Percentiles rank a stretch among this genome's conserved stretches.
These are phyloP conservation scores for Poeciliopsis turrubarensis DNA, from an alignment of 2,113 vertebrate species.

Conservation along the genomic window DNA sequence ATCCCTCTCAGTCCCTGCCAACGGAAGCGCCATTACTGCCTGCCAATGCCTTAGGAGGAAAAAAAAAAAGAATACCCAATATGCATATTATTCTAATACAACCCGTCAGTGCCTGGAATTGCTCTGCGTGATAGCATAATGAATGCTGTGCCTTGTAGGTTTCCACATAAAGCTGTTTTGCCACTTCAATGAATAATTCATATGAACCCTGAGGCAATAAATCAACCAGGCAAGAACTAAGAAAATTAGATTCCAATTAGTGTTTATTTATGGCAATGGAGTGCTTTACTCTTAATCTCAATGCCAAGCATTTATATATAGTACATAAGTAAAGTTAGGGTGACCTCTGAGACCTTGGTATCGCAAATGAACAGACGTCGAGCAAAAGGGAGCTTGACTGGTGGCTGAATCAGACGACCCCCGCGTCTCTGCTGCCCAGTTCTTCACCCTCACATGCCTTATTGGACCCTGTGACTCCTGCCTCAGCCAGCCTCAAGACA, in stretches of 20 bases:
- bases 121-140: conserved; percentile 86
- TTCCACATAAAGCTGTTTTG: conserved; percentile 88
- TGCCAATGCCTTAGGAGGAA: conserved; percentile 76
- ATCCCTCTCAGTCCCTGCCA: conserved; percentile 78
- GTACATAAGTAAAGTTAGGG: conserved; percentile 52
- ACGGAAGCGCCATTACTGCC: conserved; percentile 74
- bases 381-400: conserved; percentile 11
- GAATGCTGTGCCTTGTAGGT: conserved; percentile 86
- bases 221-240: conserved; percentile 91
- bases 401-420: conserved; percentile 50
- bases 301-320: conserved; percentile 18
- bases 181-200: conserved; percentile 92
- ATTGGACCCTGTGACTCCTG: conserved; percentile 42
- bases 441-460: conserved; percentile 1
- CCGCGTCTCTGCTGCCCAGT: neutral
- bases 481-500: conserved; percentile 49
- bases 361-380: conserved; percentile 24
- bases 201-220: conserved; percentile 89
- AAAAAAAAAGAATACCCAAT: conserved; percentile 74
- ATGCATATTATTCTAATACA: conserved; percentile 88
- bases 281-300: conserved; percentile 55
- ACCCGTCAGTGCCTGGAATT: conserved; percentile 84
- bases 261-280: conserved; percentile 88
- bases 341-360: conserved; percentile 62
- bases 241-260: conserved; percentile 94